phyloP scores from a whole-genome alignment of 1,140 invertebrate genomes.

The Macrocentrus cingulum region DNA sequence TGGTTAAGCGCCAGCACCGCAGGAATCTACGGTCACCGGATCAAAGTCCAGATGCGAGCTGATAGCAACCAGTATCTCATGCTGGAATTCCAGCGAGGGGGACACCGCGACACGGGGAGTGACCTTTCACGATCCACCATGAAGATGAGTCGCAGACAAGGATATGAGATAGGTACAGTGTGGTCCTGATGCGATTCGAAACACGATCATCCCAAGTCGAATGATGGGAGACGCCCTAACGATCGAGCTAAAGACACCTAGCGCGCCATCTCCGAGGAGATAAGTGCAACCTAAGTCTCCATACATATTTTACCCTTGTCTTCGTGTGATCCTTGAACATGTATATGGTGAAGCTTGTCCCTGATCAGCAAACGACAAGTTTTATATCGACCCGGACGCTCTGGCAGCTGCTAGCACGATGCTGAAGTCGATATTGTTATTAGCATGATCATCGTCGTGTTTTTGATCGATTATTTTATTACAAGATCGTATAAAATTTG shows the following conservation, averaged over 20 bases:
- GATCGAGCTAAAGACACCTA: slow-evolving; percentile 44
- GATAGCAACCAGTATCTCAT: not conserved
- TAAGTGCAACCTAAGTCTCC: slow-evolving; percentile 28
- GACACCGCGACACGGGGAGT: not conserved
- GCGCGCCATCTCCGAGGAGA: slow-evolving; percentile 50
- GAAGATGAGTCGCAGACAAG: not conserved
- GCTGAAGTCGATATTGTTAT: slow-evolving; percentile 24
- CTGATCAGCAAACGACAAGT: slow-evolving; percentile 28
- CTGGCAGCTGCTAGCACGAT: slow-evolving; percentile 15
- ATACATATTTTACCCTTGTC: slow-evolving; percentile 15
- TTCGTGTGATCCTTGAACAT: slow-evolving; percentile 7
- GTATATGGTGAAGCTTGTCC: slow-evolving; percentile 26
- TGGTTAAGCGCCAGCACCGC: not conserved
- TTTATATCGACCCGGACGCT: slow-evolving; percentile 24
- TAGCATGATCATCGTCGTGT: slow-evolving; percentile 18
- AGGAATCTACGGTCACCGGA: slow-evolving; percentile 11
- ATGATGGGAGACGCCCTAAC: slow-evolving; percentile 32
- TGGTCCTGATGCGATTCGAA: slow-evolving; percentile 33
- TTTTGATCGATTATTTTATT: slow-evolving; percentile 13
- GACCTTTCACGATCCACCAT: slow-evolving; percentile 7
- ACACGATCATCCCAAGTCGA: slow-evolving; percentile 32
- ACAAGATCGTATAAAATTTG: not conserved
- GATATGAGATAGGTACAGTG: slow-evolving; percentile 42
- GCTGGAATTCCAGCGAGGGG: slow-evolving; percentile 8
- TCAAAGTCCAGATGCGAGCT: slow-evolving; percentile 16